Conservation (phyloP, 2,888 invertebrate species). For the Leptopilina myrica region DNA sequence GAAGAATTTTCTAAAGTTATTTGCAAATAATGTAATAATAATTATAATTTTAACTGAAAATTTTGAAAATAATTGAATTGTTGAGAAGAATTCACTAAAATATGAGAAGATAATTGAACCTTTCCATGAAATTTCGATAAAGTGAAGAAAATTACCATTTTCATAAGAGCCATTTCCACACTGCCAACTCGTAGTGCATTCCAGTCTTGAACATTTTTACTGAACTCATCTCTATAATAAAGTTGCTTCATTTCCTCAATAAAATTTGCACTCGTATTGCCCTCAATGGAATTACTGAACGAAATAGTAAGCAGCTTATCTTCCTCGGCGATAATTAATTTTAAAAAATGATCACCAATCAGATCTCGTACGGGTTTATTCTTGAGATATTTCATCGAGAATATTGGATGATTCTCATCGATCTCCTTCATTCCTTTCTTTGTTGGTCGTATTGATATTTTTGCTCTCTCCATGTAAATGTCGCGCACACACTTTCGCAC, state of each 20-base stretch:
- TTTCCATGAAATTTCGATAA: no score
- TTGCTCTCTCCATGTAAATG: slow-evolving; percentile 92
- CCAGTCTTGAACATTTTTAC: slow-evolving; percentile 96
- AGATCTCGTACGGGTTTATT: slow-evolving; percentile 95
- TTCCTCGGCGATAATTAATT: slow-evolving; percentile 87
- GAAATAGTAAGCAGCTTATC: slow-evolving; percentile 87
- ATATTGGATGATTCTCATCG: slow-evolving; percentile 95
- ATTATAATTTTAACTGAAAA: no score
- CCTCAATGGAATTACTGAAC: slow-evolving; percentile 87
- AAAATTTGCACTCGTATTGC: slow-evolving; percentile 86
- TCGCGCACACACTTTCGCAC: slow-evolving; percentile 91
- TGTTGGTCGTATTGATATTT: slow-evolving; percentile 89
- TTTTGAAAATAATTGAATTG: no score
- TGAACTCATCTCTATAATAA: slow-evolving; percentile 94
- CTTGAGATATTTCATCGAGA: slow-evolving; percentile 91
- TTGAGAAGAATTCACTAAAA: no score
- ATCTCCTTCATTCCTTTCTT: slow-evolving; percentile 95
- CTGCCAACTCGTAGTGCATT: slow-evolving; percentile 92
- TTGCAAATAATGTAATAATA: no score
- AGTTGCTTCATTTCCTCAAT: slow-evolving; percentile 93
- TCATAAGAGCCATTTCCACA: slow-evolving; percentile 90
- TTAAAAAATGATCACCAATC: slow-evolving; percentile 92
- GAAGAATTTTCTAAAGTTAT: no score
- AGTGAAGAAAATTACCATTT: slow-evolving; percentile 78
- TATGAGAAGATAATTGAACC: no score